phyloP scores from a whole-genome alignment of 1,140 invertebrate genomes.

The Brachionus manjavacas region DNA sequence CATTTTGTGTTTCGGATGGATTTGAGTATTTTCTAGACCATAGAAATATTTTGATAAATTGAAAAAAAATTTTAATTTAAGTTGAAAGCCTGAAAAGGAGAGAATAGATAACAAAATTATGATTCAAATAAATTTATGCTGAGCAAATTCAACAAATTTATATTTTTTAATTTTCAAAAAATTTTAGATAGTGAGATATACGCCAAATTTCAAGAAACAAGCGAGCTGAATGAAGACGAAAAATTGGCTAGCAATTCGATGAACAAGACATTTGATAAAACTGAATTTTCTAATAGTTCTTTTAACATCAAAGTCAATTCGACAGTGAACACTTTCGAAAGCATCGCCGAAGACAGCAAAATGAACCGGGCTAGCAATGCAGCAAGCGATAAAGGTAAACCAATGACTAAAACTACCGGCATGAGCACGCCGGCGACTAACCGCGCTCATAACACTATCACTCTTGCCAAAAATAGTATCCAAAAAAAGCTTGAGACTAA shows the following conservation, averaged over 20 bases:
- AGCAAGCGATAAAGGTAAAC: not conserved
- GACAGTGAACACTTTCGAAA: not conserved
- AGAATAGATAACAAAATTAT: constrained; percentile 10
- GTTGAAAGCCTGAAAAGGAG: not conserved
- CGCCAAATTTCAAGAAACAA: constrained; percentile 11
- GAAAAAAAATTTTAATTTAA: not conserved
- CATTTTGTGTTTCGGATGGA: not conserved
- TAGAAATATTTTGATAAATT: not conserved
- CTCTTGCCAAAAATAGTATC: constrained; percentile 25
- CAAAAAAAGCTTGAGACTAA: constrained; percentile 29
- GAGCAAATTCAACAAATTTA: not conserved
- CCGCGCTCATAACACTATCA: not conserved
- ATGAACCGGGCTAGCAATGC: not conserved
- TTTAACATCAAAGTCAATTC: not conserved
- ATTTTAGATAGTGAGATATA: constrained; percentile 4
- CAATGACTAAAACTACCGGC: not conserved
- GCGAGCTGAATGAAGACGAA: not conserved
- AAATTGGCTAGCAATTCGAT: constrained; percentile 9
- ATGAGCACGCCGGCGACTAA: not conserved
- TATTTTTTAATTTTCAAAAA: not conserved
- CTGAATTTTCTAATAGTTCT: not conserved
- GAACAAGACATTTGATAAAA: constrained; percentile 37
- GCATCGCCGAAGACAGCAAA: not conserved
- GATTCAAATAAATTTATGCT: not conserved
- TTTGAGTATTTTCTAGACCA: not conserved